phyloP scores from a whole-genome alignment of 2,113 vertebrate species.

The Sakesphorus luctuosus region DNA sequence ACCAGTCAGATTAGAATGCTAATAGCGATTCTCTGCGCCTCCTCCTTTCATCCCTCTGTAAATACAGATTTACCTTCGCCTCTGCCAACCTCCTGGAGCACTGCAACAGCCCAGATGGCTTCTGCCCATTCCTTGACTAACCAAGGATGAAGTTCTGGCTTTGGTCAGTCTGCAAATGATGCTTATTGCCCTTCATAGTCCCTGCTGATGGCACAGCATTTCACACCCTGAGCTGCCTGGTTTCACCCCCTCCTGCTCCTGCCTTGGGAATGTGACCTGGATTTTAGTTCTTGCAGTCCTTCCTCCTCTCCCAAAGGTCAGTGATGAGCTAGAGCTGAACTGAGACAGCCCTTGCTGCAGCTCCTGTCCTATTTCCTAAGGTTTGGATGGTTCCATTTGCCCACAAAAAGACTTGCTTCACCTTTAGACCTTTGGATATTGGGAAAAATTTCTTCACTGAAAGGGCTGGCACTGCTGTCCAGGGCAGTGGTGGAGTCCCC shows the following conservation, averaged over 20 bases:
- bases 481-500: not conserved
- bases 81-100: not conserved
- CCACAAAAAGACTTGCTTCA: not conserved
- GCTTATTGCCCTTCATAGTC: not conserved
- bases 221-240: not conserved
- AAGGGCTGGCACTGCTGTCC: not conserved
- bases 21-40: not conserved
- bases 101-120: not conserved
- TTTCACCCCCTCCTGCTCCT: not conserved
- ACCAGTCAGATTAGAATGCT: not conserved
- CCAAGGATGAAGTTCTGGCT: not conserved
- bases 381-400: not conserved
- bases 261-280: not conserved
- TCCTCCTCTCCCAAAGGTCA: not conserved
- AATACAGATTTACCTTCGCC: not conserved
- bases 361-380: not conserved
- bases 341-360: not conserved
- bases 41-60: not conserved
- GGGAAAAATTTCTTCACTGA: not conserved
- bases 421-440: not conserved
- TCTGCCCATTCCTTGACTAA: not conserved
- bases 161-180: not conserved
- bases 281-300: not conserved
- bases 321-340: not conserved
- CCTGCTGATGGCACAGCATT: not conserved